These are phyloP conservation scores for Oreocharis arfaki DNA, from an alignment of 2,113 vertebrate genomes.

Conservation along the genomic window DNA sequence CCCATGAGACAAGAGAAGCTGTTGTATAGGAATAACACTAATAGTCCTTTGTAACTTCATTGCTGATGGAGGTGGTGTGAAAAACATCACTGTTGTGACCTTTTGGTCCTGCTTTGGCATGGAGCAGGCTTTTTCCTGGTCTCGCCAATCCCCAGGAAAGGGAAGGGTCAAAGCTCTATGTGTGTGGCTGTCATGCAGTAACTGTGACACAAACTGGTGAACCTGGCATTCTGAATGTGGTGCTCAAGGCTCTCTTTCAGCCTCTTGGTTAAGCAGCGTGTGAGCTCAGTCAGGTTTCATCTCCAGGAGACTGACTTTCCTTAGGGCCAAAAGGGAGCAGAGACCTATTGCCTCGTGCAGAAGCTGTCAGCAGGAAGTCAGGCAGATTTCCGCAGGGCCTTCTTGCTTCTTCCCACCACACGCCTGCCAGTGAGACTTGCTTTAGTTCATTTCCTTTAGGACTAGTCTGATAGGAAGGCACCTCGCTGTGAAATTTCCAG, in stretches of 20 bases:
- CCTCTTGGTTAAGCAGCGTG: not conserved
- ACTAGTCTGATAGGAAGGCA: not conserved
- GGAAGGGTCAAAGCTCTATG: not conserved
- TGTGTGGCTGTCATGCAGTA: not conserved
- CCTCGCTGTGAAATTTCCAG: not conserved
- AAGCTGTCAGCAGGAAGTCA: not conserved
- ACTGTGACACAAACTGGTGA: not conserved
- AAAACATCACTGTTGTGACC: not conserved
- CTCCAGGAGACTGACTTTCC: not conserved
- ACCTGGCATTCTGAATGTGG: not conserved
- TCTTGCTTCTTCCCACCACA: not conserved
- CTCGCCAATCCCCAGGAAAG: not conserved
- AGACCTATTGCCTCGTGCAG: not conserved
- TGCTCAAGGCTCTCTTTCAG: not conserved
- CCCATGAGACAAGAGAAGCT: not conserved
- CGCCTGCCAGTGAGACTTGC: not conserved
- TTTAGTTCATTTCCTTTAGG: slow-evolving; percentile 9
- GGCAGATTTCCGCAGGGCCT: not conserved
- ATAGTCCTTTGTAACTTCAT: not conserved
- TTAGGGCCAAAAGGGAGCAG: not conserved
- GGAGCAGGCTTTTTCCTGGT: not conserved
- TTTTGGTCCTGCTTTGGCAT: not conserved
- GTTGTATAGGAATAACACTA: fast-evolving
- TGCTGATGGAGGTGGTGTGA: not conserved
- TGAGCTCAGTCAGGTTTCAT: not conserved